A percentile compares a stretch with the other conserved stretches of the same genome.
phyloP scores from a whole-genome alignment of 2,113 vertebrate genomes.

The Austrofundulus limnaeus region DNA sequence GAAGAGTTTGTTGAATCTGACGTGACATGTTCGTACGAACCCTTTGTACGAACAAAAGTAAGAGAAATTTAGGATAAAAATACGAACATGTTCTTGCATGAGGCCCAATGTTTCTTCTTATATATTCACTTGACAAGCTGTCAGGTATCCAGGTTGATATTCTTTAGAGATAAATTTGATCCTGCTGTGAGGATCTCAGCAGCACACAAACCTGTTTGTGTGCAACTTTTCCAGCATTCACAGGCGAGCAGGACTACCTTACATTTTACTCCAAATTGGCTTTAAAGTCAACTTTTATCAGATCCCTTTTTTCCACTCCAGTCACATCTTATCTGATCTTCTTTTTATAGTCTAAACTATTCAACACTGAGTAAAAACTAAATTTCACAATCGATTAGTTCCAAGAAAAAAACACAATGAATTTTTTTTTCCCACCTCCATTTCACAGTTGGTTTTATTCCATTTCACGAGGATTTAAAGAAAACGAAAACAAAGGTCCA shows the following conservation, averaged over 20 bases:
- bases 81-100: no score
- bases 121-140: slow-evolving; percentile 21
- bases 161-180: slow-evolving; percentile 4
- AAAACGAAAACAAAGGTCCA: slow-evolving; percentile 20
- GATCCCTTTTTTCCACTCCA: slow-evolving; percentile 1
- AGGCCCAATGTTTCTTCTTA: no score
- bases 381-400: slow-evolving; percentile 11
- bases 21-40: no score
- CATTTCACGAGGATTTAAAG: slow-evolving; percentile 12
- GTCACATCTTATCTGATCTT: slow-evolving; percentile 16
- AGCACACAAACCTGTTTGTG: slow-evolving; percentile 11
- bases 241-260: slow-evolving; percentile 5
- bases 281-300: slow-evolving; percentile 3
- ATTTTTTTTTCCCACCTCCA: slow-evolving; percentile 10
- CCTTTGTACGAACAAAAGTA: no score
- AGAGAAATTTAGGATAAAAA: no score
- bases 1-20: no score
- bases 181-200: slow-evolving; percentile 11
- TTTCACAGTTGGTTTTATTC: slow-evolving; percentile 2
- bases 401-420: slow-evolving; percentile 6
- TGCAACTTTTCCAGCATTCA: neutral
- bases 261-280: slow-evolving; percentile 12
- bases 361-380: neutral
- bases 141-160: neutral
- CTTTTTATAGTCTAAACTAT: slow-evolving; percentile 4